phyloP scores from a whole-genome alignment of 2,113 vertebrate species.

The Ranitomeya imitator region DNA sequence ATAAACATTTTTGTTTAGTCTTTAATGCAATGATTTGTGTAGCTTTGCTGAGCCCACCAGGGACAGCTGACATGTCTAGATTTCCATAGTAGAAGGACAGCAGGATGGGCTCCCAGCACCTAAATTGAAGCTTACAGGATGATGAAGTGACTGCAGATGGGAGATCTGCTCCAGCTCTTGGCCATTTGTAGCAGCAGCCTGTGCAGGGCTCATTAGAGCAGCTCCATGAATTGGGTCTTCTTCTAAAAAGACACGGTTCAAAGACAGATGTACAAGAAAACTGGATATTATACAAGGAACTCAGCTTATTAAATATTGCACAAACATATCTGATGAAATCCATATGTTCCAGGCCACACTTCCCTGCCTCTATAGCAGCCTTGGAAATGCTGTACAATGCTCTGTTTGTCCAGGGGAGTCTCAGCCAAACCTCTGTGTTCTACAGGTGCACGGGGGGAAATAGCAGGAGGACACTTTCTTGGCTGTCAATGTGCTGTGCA shows the following conservation, averaged over 20 bases:
- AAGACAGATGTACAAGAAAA: constrained; percentile 73
- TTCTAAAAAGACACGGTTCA: constrained; percentile 61
- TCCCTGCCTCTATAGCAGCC: constrained; percentile 72
- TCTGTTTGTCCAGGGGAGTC: constrained; percentile 72
- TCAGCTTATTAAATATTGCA: constrained; percentile 80
- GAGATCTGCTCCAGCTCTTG: constrained; percentile 7
- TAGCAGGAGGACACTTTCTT: constrained; percentile 58
- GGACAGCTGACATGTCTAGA: constrained; percentile 2
- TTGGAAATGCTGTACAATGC: constrained; percentile 74
- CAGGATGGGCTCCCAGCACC: constrained; percentile 23
- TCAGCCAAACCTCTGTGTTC: constrained; percentile 70
- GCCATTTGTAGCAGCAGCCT: constrained; percentile 13
- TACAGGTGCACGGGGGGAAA: constrained; percentile 73
- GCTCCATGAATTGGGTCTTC: constrained; percentile 62
- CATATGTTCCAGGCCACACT: constrained; percentile 76
- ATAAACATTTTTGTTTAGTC: neutral
- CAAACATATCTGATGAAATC: constrained; percentile 81
- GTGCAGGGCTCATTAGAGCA: constrained; percentile 64
- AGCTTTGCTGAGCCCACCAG: neutral
- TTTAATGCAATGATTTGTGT: neutral
- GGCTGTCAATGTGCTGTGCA: constrained; percentile 36
- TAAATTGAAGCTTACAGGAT: constrained; percentile 52
- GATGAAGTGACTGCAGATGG: constrained; percentile 54
- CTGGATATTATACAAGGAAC: constrained; percentile 74
- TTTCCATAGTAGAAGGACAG: constrained; percentile 4